Evolutionary conservation across 2,797 vertebrate species (phyloP), one percentile per base, ranked within the genome.

Genomic region (Hydrocynus forskahlii): DNA sequence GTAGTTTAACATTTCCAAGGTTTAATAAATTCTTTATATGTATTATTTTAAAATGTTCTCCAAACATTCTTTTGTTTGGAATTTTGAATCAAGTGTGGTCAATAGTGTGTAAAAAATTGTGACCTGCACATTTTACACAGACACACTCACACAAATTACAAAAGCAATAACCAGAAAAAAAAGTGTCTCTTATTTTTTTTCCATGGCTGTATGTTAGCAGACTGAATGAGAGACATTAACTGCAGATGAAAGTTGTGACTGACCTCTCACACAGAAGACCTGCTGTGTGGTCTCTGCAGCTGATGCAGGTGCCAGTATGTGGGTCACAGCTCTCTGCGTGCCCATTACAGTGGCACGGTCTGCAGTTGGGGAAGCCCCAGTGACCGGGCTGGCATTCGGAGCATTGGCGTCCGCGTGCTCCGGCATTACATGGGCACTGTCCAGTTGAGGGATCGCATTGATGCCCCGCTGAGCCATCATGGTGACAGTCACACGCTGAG

Each of bases 291-390:
- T 95, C 94, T 7, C 87, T 87, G 87, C 95, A 97, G 75, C 23
- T 74, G n/a, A 63, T 67, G 72, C 95, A 96, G 76, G 92, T 70
- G 0, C 95, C 95, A 0, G 89, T 95, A 21, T 83, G 88, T 2
- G 91, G 72, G 80, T 96, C 91, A 38, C 96, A 96, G 69, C 85
- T 64, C 62, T 95, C 94, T 0, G 95, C 76, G 14, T 96, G 95
- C 29, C 94, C 94, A 4, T 95, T 96, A 66, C 95, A 97, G 74
- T 94, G 93, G 84, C 95, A 97, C 7, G 90, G 94, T 74, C 90
- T 91, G 85, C 96, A 98, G 4, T 78, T 68, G 0, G 95, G 96
- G 85, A 97, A 97, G 80, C 94, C 95, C 70, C 96, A 96, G 84
- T 95, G 92, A 71, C 63, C 93, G 0, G 91, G 88, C 54, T 94